Evolutionary conservation across 2,797 vertebrate genomes (phyloP), one percentile per base, ranked within the genome.

Genomic region (Cephalopachus bancanus): DNA sequence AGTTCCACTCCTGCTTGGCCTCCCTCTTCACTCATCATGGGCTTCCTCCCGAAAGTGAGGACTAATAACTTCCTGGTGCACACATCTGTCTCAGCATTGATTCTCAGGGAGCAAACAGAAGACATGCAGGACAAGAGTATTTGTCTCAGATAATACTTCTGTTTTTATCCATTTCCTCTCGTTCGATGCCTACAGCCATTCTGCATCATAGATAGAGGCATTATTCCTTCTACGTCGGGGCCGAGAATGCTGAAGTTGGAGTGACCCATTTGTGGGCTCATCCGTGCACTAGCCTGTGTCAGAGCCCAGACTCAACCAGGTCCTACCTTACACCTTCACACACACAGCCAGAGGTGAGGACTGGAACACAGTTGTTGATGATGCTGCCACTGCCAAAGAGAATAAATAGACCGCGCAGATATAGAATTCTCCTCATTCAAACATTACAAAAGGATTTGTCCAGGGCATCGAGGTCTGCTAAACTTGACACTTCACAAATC

Each of bases 271-370:
- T 20, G 67, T 0, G 0, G 8, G 69, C 20, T 37, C 9, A 22
- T 75, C 53, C 33, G n/a, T 60, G 44, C 16, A 3, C 10, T 5
- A 26, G 20, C 12, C 1, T 17, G 0, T 15, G 16, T 9, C 4
- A 14, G 9, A 64, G 26, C 20, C 7, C 37, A 75, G 0, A 15
- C 33, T 17, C 44, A 14, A 53, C 3, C 6, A 0, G 4, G 49
- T 14, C 53, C 14, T 4, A 0, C 12, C 64, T 28, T 59, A 15
- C 30, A 20, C 24, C 53, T 22, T 11, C 26, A 24, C 1, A 19
- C 37, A 11, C 44, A 24, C 5, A 59, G 10, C 24, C 76, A 49
- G 55, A 65, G 20, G 22, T 0, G 0, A 33, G 26, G 26, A 15
- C 53, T 1, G n/a, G 55, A 69, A 30, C 37, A 51, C n/a, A 10